Evolutionary conservation across 2,888 invertebrate genomes (phyloP).

Genomic region (Amiota communis): DNA sequence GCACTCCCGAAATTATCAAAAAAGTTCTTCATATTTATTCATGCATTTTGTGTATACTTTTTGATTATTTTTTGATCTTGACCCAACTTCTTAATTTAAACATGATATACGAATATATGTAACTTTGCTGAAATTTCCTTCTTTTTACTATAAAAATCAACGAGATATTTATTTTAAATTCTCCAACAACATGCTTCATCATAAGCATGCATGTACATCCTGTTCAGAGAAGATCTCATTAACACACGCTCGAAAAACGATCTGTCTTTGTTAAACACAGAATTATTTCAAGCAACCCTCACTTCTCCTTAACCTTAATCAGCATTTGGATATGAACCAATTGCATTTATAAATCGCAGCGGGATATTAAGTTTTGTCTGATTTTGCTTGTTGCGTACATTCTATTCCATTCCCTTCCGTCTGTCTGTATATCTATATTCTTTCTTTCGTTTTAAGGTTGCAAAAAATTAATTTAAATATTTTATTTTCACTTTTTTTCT

Average conservation of each 20-base stretch:
- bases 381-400: constrained; percentile 13
- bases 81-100: too few species aligned
- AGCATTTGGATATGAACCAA: constrained; percentile 16
- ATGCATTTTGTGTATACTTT: too few species aligned
- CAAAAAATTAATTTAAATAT: constrained; percentile 21
- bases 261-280: not conserved
- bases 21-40: too few species aligned
- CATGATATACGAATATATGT: too few species aligned
- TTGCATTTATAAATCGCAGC: constrained; percentile 27
- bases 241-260: constrained; percentile 6
- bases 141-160: too few species aligned
- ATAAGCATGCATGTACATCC: constrained; percentile 4
- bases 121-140: too few species aligned
- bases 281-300: not conserved
- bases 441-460: constrained; percentile 10
- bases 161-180: too few species aligned
- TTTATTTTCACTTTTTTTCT: not conserved
- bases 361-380: constrained; percentile 11
- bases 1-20: too few species aligned
- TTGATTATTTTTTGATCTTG: too few species aligned
- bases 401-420: not conserved
- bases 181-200: not conserved
- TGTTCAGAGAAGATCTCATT: constrained; percentile 16
- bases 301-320: not conserved
- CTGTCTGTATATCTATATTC: not conserved